Evolutionary conservation across 1,140 invertebrate genomes (phyloP).

Genomic region (Drosophila malerkotliana): DNA sequence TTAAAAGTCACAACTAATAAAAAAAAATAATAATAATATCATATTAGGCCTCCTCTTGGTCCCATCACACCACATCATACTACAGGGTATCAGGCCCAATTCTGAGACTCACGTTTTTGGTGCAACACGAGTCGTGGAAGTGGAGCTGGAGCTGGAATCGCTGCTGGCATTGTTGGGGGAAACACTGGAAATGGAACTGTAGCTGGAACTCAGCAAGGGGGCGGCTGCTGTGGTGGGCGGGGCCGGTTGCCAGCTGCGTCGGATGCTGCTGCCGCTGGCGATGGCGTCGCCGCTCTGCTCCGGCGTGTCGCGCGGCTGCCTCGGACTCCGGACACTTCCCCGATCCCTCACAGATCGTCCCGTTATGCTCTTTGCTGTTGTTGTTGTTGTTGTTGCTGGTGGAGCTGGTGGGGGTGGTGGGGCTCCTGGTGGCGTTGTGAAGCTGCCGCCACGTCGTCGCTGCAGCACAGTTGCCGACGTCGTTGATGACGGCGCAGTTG

Average conservation of each 20-base stretch:
- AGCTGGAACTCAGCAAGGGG: slow-evolving; percentile 3
- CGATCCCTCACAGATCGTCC: slow-evolving; percentile 27
- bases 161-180: background rate
- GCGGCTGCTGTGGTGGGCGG: slow-evolving; percentile 5
- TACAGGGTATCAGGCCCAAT: background rate
- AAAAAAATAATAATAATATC: background rate
- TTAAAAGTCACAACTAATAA: background rate
- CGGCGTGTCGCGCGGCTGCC: slow-evolving; percentile 64
- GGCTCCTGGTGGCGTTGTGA: slow-evolving; percentile 22
- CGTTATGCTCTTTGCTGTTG: slow-evolving; percentile 9
- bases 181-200: slow-evolving; percentile 5
- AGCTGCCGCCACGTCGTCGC: slow-evolving; percentile 30
- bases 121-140: slow-evolving; percentile 24
- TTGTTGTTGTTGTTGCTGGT: slow-evolving; percentile 31
- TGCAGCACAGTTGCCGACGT: slow-evolving; percentile 22
- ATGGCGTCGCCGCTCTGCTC: slow-evolving; percentile 3
- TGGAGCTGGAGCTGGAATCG: background rate
- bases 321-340: slow-evolving; percentile 43
- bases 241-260: slow-evolving; percentile 35
- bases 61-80: background rate
- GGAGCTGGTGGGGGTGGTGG: background rate
- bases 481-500: slow-evolving; percentile 12
- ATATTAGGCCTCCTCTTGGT: too few species aligned
- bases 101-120: slow-evolving; percentile 60
- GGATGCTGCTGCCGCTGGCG: slow-evolving; percentile 13